Evolutionary conservation across 2,888 invertebrate species (phyloP), one percentile per base, ranked within the genome.

Genomic region (Endotricha flammealis): DNA sequence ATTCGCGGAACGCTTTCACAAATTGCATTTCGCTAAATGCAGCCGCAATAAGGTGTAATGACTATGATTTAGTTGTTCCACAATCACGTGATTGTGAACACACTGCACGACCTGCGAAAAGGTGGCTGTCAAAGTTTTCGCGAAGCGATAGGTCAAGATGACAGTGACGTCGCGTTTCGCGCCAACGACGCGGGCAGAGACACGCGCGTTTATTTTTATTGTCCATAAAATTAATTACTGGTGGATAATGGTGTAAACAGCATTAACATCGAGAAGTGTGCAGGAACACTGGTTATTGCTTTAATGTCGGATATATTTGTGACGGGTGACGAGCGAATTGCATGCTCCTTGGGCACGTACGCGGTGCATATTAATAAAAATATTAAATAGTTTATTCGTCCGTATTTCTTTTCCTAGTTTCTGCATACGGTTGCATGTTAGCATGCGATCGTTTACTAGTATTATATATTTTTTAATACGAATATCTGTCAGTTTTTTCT

Each of bases 81-180:
- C 36, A 29, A 29, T 35, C 22, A 50, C 48, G 46, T 57, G 58
- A 56, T 58, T 55, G 43, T 50, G 42, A 49, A 54, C 43, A 57
- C 56, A 48, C 46, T 12, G 12, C 54, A 57, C 63, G 62, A 57
- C 47, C 56, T 60, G 64, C 54, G 63, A 64, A 69, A 66, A 54
- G 41, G 41, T 45, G 41, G 46, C 58, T 48, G 64, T 80, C 54
- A 66, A 70, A 64, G 50, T 76, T 70, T 81, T 70, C 64, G 62
- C 79, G 67, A 60, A 43, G 52, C 58, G 38, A 75, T 82, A 52
- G 61, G 74, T 80, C 77, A 73, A 50, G 40, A 45, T 65, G 70
- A 67, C 64, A 57, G 45, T 64, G 73, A 68, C 64, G 57, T 62
- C 50, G 45, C 49, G 44, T 51, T 61, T 63, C 55, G 57, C 71